phyloP scores from a whole-genome alignment of 2,888 invertebrate species.

The Anoncus sp. region DNA sequence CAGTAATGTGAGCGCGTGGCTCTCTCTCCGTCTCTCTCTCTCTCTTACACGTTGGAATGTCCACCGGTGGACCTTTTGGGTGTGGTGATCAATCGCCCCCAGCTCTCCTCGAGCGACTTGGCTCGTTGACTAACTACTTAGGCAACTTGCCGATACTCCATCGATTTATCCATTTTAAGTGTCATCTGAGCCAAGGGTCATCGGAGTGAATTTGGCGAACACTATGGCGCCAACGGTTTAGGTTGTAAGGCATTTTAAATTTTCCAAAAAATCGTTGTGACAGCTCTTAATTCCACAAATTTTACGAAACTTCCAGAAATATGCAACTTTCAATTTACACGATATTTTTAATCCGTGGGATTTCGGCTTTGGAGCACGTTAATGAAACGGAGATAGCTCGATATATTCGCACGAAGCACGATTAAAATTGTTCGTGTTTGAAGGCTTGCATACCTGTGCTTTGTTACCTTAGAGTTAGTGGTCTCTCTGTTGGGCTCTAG shows the following conservation, averaged over 20 bases:
- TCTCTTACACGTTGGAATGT: conserved; percentile 13
- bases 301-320: no score
- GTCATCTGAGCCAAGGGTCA: background rate
- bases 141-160: conserved; percentile 14
- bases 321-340: no score
- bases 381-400: background rate
- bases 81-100: conserved; percentile 40
- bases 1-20: conserved; percentile 79
- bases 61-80: conserved; percentile 32
- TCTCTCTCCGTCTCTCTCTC: conserved; percentile 63
- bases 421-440: conserved; percentile 20
- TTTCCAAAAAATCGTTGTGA: no score
- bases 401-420: background rate
- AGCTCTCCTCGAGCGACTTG: conserved; percentile 59
- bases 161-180: background rate
- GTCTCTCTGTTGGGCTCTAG: conserved; percentile 1
- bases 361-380: background rate
- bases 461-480: conserved; percentile 1
- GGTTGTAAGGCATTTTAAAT: no score
- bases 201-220: no score
- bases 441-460: background rate
- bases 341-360: no score
- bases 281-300: no score
- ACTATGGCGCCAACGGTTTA: no score
- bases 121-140: conserved; percentile 34